These are phyloP conservation scores for Neopelma chrysocephalum DNA, from an alignment of 2,797 vertebrate species.

Conservation along the genomic window DNA sequence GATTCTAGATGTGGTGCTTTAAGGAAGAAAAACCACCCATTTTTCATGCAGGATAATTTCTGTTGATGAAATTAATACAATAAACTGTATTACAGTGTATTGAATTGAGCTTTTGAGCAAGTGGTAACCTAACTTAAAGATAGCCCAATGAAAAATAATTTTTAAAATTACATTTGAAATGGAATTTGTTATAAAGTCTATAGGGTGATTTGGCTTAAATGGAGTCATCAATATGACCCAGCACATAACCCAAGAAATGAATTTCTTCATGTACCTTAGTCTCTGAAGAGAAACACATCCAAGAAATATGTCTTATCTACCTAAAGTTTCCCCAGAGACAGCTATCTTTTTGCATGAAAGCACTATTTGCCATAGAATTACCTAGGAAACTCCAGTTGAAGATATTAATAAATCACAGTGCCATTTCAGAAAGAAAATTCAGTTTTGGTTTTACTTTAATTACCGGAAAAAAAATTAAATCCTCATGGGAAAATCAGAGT, in stretches of 20 bases:
- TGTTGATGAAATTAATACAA: neutral
- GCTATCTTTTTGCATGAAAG: neutral
- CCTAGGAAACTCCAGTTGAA: neutral
- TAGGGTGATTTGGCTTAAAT: neutral
- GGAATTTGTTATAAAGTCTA: neutral
- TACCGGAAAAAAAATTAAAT: neutral
- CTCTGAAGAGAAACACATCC: conserved; percentile 4
- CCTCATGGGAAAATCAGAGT: neutral
- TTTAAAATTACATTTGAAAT: neutral
- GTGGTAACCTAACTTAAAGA: neutral
- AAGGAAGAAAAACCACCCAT: neutral
- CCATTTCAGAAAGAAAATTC: neutral
- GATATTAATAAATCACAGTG: neutral
- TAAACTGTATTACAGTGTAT: neutral
- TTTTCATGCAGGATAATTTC: neutral
- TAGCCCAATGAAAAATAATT: neutral
- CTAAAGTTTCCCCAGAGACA: neutral
- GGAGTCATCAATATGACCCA: neutral
- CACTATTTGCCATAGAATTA: neutral
- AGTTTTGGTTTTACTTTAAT: conserved; percentile 13
- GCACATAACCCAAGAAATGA: neutral
- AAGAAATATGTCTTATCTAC: neutral
- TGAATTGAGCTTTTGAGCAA: neutral
- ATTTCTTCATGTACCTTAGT: neutral
- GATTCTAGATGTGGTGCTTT: neutral